Conservation (phyloP, 2,113 vertebrate genomes). For the Podarcis cretensis region DNA sequence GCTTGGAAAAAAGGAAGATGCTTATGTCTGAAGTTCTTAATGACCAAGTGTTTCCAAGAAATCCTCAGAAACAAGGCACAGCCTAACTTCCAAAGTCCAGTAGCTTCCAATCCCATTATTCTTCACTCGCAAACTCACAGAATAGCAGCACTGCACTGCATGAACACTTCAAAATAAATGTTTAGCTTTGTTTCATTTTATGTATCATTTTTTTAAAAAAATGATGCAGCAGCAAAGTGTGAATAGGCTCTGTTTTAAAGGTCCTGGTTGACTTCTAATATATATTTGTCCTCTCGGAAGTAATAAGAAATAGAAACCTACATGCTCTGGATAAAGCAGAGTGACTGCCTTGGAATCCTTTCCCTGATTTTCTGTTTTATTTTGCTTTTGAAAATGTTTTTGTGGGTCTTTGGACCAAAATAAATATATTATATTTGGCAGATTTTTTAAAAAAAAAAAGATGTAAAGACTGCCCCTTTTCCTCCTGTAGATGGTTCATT, state of each 20-base stretch:
- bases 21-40: accelerated
- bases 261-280: neutral
- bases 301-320: too few species aligned
- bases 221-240: neutral
- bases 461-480: neutral
- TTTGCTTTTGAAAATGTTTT: too few species aligned
- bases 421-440: too few species aligned
- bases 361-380: too few species aligned
- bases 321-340: too few species aligned
- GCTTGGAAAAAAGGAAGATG: neutral
- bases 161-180: neutral
- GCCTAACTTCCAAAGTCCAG: accelerated
- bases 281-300: too few species aligned
- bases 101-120: accelerated
- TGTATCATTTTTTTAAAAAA: constrained; percentile 19
- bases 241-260: neutral
- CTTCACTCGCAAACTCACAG: neutral
- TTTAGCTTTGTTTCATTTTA: neutral
- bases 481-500: neutral
- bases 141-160: neutral
- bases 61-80: neutral
- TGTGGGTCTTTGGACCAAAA: too few species aligned
- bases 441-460: too few species aligned
- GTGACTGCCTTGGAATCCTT: too few species aligned
- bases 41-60: neutral